Percentiles rank a stretch among this genome's conserved stretches.
Evolutionary conservation across 2,113 vertebrate genomes (phyloP).

Genomic region (Strix uralensis): DNA sequence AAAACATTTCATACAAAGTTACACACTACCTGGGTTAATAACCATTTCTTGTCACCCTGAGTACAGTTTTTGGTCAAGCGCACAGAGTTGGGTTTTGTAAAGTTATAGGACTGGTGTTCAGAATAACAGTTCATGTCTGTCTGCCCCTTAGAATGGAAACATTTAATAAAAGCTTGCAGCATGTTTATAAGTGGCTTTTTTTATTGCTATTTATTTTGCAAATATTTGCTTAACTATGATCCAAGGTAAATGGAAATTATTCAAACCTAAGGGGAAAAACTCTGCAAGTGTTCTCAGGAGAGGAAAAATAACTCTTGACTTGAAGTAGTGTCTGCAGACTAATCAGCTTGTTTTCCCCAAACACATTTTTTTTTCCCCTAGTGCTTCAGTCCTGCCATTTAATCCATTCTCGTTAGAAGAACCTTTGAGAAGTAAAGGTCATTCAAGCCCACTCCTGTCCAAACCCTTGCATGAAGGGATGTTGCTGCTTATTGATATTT

Average conservation of each 20-base stretch:
- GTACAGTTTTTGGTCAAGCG: not conserved
- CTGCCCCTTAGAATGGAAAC: not conserved
- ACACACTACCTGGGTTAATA: not conserved
- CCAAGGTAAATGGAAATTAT: not conserved
- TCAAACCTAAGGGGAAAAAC: not conserved
- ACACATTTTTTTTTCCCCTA: too few relatives aligned
- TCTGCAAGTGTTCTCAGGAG: not conserved
- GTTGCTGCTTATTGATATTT: not conserved
- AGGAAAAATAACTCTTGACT: not conserved
- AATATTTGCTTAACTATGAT: not conserved
- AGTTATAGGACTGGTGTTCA: not conserved
- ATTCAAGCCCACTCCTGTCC: accelerated
- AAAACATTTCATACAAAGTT: not conserved
- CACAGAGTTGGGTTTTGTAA: not conserved
- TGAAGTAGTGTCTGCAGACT: not conserved
- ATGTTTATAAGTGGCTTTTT: not conserved
- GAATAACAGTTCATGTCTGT: not conserved
- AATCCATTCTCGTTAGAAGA: not conserved
- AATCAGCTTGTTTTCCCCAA: not conserved
- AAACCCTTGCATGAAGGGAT: not conserved
- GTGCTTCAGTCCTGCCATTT: not conserved
- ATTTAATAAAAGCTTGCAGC: not conserved
- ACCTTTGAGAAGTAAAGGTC: not conserved
- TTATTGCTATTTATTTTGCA: not conserved
- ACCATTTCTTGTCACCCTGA: not conserved